Conservation (phyloP, 2,797 vertebrate species). For the Epinephelus awoara region DNA sequence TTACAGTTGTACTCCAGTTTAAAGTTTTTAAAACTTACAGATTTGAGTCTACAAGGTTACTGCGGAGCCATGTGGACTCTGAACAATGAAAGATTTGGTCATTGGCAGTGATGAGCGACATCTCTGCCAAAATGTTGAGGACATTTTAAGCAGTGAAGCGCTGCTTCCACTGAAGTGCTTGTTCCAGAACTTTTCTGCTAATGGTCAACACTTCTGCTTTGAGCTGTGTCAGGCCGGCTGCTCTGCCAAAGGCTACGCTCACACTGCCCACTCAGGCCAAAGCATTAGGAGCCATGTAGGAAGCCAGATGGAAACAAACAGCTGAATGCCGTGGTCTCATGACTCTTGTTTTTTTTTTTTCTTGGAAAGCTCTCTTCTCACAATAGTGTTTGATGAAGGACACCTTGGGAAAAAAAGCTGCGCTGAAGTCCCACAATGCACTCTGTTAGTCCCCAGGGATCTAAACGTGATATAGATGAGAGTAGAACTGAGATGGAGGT, state of each 20-base stretch:
- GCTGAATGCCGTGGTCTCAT: constrained; percentile 39
- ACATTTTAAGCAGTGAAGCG: constrained; percentile 59
- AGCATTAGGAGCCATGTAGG: constrained; percentile 39
- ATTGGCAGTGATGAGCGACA: constrained; percentile 39
- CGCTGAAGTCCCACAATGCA: constrained; percentile 57
- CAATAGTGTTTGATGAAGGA: constrained; percentile 53
- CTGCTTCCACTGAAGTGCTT: constrained; percentile 51
- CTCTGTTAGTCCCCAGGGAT: constrained; percentile 28
- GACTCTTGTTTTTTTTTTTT: constrained; percentile 26
- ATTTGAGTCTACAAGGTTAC: constrained; percentile 23
- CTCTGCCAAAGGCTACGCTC: constrained; percentile 60
- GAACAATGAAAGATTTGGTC: constrained; percentile 43
- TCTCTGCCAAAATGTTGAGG: constrained; percentile 55
- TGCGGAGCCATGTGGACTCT: constrained; percentile 11
- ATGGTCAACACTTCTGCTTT: constrained; percentile 66
- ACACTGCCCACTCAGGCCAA: constrained; percentile 48
- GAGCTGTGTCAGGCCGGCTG: constrained; percentile 64
- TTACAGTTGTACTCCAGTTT: not conserved
- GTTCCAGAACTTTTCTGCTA: constrained; percentile 72
- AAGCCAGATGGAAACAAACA: constrained; percentile 59
- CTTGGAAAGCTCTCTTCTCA: constrained; percentile 21
- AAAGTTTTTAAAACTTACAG: not conserved
- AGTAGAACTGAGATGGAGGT: constrained; percentile 26
- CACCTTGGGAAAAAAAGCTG: constrained; percentile 45
- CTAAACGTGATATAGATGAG: constrained; percentile 39